Evolutionary conservation across 2,888 invertebrate species (phyloP).

Genomic region (Hydroisotoma schaefferi): DNA sequence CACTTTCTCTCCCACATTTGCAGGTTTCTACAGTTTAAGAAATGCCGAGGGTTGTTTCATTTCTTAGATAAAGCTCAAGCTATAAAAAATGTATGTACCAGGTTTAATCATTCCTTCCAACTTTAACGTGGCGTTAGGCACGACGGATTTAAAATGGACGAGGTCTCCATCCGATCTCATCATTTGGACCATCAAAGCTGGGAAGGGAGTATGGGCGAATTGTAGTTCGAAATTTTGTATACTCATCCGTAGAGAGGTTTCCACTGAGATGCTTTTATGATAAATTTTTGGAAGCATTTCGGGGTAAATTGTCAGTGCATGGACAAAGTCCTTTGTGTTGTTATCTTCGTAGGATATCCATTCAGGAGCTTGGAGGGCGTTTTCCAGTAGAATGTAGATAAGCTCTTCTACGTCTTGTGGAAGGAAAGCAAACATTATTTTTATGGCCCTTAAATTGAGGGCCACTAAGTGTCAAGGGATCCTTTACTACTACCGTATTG

Average conservation of each 20-base stretch:
- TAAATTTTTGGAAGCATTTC: neutral
- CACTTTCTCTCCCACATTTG: neutral
- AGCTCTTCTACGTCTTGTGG: neutral
- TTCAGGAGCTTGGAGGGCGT: neutral
- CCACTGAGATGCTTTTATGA: neutral
- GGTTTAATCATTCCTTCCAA: neutral
- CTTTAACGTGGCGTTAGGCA: constrained; percentile 11
- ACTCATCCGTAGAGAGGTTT: neutral
- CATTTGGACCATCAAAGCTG: constrained; percentile 19
- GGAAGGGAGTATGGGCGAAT: constrained; percentile 9
- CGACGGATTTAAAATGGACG: constrained; percentile 11
- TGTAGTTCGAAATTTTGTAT: constrained; percentile 5
- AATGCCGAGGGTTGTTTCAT: too few relatives aligned
- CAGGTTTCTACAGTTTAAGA: neutral
- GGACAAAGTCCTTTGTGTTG: neutral
- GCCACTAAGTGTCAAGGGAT: too few relatives aligned
- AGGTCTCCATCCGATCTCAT: constrained; percentile 14
- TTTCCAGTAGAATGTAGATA: neutral
- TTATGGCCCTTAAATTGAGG: too few relatives aligned
- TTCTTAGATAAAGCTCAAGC: too few relatives aligned
- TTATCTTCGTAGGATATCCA: neutral
- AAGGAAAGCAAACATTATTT: too few relatives aligned
- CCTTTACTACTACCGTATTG: too few relatives aligned
- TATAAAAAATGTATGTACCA: neutral
- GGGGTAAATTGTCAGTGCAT: neutral